Conservation (phyloP, 2,888 invertebrate genomes). For the Cephus sareptanus region DNA sequence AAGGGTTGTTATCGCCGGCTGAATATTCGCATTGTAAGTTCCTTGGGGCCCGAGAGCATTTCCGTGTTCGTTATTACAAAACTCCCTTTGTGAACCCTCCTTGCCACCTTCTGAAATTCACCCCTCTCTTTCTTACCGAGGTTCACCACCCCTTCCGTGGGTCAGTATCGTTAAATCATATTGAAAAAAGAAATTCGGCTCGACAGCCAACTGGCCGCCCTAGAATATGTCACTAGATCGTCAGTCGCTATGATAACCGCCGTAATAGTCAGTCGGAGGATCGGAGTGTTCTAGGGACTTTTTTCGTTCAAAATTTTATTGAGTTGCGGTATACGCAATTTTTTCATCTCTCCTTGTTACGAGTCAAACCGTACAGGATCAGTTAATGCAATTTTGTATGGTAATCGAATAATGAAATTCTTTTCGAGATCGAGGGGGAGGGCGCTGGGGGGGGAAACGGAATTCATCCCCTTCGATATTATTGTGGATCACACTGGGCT, state of each 20-base stretch:
- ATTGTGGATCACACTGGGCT: slow-evolving; percentile 4
- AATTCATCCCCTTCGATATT: slow-evolving; percentile 6
- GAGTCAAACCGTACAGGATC: background rate
- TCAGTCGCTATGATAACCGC: background rate
- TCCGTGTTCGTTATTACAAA: slow-evolving; percentile 1
- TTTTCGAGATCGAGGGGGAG: background rate
- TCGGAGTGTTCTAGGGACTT: background rate
- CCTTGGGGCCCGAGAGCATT: background rate
- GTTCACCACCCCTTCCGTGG: background rate
- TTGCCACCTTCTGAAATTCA: background rate
- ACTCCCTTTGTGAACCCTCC: background rate
- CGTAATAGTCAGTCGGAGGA: background rate
- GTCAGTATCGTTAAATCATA: background rate
- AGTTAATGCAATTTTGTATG: background rate
- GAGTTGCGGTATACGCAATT: background rate
- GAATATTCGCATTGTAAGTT: background rate
- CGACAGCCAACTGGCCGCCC: background rate
- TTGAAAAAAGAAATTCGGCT: background rate
- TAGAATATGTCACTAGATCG: background rate
- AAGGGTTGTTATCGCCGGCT: background rate
- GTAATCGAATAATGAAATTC: background rate
- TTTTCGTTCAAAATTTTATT: background rate
- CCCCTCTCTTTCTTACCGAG: background rate
- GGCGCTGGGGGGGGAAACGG: background rate
- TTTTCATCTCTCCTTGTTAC: background rate